Evolutionary conservation across 2,113 vertebrate species (phyloP).

Genomic region (Camelus bactrianus): DNA sequence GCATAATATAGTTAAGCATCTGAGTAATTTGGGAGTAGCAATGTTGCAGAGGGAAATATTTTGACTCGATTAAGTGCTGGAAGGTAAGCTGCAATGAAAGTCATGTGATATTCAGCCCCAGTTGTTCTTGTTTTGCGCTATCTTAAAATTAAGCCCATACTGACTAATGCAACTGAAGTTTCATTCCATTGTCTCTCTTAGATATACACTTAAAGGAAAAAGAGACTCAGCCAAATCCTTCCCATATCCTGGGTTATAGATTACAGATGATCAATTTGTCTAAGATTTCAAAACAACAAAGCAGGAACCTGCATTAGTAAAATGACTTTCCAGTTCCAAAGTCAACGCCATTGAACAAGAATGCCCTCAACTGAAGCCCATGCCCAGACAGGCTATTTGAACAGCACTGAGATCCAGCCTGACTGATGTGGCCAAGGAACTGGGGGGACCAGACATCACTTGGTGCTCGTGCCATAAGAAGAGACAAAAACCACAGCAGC

Average conservation of each 20-base stretch:
- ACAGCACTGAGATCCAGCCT: background rate
- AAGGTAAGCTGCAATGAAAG: conserved; percentile 60
- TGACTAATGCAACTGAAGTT: background rate
- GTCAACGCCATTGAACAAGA: background rate
- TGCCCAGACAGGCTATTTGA: background rate
- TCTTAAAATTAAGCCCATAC: conserved; percentile 45
- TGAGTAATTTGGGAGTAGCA: conserved; percentile 57
- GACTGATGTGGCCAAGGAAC: background rate
- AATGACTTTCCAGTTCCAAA: conserved; percentile 2
- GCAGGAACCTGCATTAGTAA: background rate
- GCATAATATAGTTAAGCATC: conserved; percentile 5
- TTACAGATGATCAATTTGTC: background rate
- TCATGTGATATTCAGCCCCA: background rate
- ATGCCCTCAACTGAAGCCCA: background rate
- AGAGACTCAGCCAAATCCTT: background rate
- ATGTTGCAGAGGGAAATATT: conserved; percentile 63
- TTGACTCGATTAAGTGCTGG: conserved; percentile 58
- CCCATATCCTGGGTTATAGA: background rate
- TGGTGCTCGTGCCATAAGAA: background rate
- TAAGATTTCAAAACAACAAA: conserved; percentile 52
- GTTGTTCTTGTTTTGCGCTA: conserved; percentile 6
- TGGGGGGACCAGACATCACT: no score
- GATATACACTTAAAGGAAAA: background rate
- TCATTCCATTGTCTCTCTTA: conserved; percentile 20
- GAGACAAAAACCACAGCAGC: background rate